Evolutionary conservation across 2,888 invertebrate species (phyloP).

Genomic region (Acanthosepion lycidas): DNA sequence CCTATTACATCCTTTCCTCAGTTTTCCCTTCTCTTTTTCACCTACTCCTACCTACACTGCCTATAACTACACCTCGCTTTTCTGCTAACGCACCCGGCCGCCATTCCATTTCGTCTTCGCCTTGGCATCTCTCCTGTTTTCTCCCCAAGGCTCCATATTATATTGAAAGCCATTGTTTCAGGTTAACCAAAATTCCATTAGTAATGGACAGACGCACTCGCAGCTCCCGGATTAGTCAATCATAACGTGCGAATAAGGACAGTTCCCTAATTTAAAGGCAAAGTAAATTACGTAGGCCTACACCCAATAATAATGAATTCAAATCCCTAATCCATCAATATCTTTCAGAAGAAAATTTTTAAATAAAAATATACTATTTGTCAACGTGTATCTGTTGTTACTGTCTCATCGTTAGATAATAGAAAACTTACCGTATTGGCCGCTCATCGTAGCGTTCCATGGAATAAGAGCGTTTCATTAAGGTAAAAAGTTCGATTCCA

Average conservation of each 20-base stretch:
- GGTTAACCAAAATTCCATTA: not conserved
- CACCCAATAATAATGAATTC: slow-evolving; percentile 3
- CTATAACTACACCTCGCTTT: not conserved
- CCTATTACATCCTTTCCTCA: not conserved
- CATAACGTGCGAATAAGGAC: not conserved
- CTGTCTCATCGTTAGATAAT: too few relatives aligned
- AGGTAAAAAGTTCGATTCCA: too few relatives aligned
- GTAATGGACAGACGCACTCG: not conserved
- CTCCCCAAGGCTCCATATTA: not conserved
- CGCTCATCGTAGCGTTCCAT: too few relatives aligned
- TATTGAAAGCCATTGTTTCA: not conserved
- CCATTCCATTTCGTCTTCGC: too few relatives aligned
- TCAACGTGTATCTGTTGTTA: not conserved
- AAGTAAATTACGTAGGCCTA: not conserved
- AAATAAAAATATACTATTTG: not conserved
- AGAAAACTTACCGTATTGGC: too few relatives aligned
- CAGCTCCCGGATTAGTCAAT: not conserved
- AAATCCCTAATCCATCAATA: not conserved
- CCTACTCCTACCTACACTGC: not conserved
- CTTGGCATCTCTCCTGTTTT: not conserved
- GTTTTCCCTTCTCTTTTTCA: not conserved
- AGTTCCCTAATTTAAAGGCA: not conserved
- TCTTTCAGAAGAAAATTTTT: not conserved
- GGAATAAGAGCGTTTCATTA: too few relatives aligned
- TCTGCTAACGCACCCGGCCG: too few relatives aligned